Evolutionary conservation across 2,797 vertebrate species (phyloP).

Genomic region (Synaphobranchus kaupii): DNA sequence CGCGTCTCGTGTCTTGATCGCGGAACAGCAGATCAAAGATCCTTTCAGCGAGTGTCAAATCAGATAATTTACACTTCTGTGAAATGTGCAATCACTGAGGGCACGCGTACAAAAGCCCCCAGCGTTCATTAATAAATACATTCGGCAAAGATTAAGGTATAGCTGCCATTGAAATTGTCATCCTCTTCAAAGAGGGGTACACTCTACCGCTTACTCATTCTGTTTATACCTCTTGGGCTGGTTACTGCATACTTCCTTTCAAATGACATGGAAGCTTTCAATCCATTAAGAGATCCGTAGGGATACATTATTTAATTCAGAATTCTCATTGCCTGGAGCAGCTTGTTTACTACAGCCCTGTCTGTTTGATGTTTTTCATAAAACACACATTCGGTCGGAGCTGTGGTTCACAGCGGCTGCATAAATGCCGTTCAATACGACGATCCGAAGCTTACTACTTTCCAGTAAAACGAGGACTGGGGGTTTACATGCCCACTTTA

Average conservation of each 20-base stretch:
- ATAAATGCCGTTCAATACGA: slow-evolving; percentile 15
- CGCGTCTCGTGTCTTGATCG: slow-evolving; percentile 48
- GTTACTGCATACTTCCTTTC: slow-evolving; percentile 40
- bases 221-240: slow-evolving; percentile 47
- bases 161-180: slow-evolving; percentile 49
- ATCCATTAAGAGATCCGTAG: slow-evolving; percentile 48
- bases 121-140: slow-evolving; percentile 57
- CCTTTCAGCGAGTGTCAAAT: slow-evolving; percentile 55
- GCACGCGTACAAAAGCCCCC: slow-evolving; percentile 36
- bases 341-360: slow-evolving; percentile 41
- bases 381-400: slow-evolving; percentile 32
- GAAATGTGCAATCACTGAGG: slow-evolving; percentile 42
- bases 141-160: slow-evolving; percentile 46
- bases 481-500: background rate
- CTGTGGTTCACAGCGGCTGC: background rate
- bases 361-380: slow-evolving; percentile 34
- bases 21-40: slow-evolving; percentile 60
- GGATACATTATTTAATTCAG: slow-evolving; percentile 51
- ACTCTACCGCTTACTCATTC: slow-evolving; percentile 41
- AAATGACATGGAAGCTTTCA: slow-evolving; percentile 45
- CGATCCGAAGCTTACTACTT: background rate
- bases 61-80: slow-evolving; percentile 62
- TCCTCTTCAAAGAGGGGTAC: slow-evolving; percentile 51
- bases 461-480: background rate
- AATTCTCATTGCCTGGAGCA: slow-evolving; percentile 29